Percentiles rank a stretch among this genome's conserved stretches.
These are phyloP conservation scores for Amblyraja radiata DNA, from an alignment of 2,797 vertebrate species.

Conservation along the genomic window DNA sequence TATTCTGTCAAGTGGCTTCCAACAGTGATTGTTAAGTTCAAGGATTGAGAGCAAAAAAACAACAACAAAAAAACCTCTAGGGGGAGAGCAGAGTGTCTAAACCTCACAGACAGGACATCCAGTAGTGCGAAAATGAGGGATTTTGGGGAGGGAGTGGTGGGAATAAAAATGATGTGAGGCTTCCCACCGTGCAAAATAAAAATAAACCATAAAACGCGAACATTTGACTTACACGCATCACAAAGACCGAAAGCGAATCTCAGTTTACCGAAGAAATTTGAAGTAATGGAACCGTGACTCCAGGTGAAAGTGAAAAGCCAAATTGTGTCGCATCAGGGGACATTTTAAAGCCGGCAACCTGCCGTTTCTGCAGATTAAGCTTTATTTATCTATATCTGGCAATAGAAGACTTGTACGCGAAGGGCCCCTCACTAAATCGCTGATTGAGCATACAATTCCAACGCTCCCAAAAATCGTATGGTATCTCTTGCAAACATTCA, in stretches of 20 bases:
- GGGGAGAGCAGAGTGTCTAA: constrained; percentile 41
- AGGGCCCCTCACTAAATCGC: constrained; percentile 28
- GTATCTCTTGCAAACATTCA: neutral
- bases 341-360: constrained; percentile 72
- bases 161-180: constrained; percentile 43
- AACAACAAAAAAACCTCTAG: constrained; percentile 54
- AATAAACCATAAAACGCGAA: constrained; percentile 31
- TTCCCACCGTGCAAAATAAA: constrained; percentile 33
- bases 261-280: constrained; percentile 29
- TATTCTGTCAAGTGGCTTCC: constrained; percentile 77
- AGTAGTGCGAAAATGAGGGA: constrained; percentile 40
- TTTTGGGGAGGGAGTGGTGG: constrained; percentile 54
- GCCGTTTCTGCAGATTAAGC: constrained; percentile 67
- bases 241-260: constrained; percentile 22
- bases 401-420: constrained; percentile 31
- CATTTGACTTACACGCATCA: constrained; percentile 14
- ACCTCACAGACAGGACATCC: constrained; percentile 10
- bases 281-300: constrained; percentile 37
- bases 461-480: neutral
- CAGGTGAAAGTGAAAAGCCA: constrained; percentile 67
- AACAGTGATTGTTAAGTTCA: constrained; percentile 67
- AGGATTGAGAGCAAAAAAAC: constrained; percentile 57
- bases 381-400: constrained; percentile 57
- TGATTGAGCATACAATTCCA: constrained; percentile 18
- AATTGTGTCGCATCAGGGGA: constrained; percentile 60